Evolutionary conservation across 1,140 invertebrate species (phyloP), one percentile per base, ranked within the genome.

Genomic region (Zaprionus africanus): DNA sequence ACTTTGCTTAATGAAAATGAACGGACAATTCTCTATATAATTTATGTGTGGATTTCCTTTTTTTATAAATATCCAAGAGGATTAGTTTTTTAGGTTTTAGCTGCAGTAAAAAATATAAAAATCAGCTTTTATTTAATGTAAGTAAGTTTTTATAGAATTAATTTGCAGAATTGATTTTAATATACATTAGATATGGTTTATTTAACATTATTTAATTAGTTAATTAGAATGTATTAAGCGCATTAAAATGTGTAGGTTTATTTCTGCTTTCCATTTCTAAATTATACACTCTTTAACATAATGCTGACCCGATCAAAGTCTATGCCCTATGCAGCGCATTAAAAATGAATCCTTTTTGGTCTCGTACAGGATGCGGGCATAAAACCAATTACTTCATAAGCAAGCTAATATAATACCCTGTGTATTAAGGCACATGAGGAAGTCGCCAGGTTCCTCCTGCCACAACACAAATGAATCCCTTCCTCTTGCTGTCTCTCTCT

Each of bases 391-490:
- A 59, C 24, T 66, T 72, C 15, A 31, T 66, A 59, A 38, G 62
- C 53, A 34, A 34, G 51, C 51, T 64, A 38, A 58, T 31, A 58
- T 49, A 72, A 65, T 58, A 58, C 22, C 54, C 19, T 31, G 51
- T 53, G 61, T 62, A 22, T 54, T 70, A 62, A 54, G 43, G 53
- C 53, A 41, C 13, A 38, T 63, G 65, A 15, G 15, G 38, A 75
- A 63, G 51, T 63, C 59, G 51, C 22, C 34, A 61, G 46, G 31
- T 56, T 60, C 12, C 43, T 34, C 17, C 57, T 17, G 17, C 17
- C 9, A 19, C 26, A 31, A 38, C 34, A 28, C 24, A 49, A 60
- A 78, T 81, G 74, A 71, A 78, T 72, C 51, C 66, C 71, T 75
- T 70, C 69, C 70, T 65, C 6, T 7, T 6, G 3, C n/a, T n/a